Evolutionary conservation across 2,888 invertebrate genomes (phyloP).

Genomic region (Conchocele bisecta): DNA sequence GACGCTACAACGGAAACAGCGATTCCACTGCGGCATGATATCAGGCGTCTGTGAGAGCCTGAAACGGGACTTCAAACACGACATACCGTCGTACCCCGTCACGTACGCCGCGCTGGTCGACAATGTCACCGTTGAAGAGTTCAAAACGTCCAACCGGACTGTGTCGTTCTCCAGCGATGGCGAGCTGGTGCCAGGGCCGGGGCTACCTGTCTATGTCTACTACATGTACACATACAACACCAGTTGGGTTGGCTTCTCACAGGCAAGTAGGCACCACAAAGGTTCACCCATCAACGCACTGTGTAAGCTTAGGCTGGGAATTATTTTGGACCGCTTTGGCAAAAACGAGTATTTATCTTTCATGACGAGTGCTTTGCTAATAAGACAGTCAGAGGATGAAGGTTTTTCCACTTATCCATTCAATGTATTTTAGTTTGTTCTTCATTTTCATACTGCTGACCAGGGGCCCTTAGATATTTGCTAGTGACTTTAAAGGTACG

Average conservation of each 20-base stretch:
- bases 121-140: constrained; percentile 56
- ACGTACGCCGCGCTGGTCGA: constrained; percentile 50
- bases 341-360: too few relatives aligned
- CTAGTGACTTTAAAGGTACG: too few relatives aligned
- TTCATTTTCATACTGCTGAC: too few relatives aligned
- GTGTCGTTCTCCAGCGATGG: constrained; percentile 59
- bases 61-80: constrained; percentile 31
- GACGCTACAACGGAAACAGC: constrained; percentile 57
- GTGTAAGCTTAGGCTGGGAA: too few relatives aligned
- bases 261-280: neutral
- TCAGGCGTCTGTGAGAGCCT: constrained; percentile 33
- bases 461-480: too few relatives aligned
- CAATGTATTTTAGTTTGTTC: too few relatives aligned
- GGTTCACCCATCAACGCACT: too few relatives aligned
- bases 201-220: constrained; percentile 32
- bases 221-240: neutral
- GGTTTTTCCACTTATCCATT: too few relatives aligned
- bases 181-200: constrained; percentile 38
- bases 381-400: too few relatives aligned
- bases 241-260: neutral
- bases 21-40: constrained; percentile 19
- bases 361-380: too few relatives aligned
- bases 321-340: too few relatives aligned
- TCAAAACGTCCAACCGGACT: constrained; percentile 30
- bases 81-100: constrained; percentile 47